Evolutionary conservation across 2,888 invertebrate genomes (phyloP).

Genomic region (Diarsia dahlii): DNA sequence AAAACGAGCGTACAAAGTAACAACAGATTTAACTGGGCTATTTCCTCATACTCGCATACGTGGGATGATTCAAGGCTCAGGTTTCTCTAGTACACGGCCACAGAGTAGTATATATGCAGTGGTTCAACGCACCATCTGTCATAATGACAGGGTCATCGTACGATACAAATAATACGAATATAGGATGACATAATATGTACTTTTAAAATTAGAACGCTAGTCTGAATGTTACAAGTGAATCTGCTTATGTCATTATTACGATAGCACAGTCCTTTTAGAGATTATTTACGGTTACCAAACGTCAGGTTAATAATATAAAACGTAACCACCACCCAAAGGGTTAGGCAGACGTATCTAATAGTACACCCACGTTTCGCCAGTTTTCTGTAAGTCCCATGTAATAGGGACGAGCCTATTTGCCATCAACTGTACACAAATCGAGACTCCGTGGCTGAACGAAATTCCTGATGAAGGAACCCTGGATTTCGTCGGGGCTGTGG

Average conservation of each 20-base stretch:
- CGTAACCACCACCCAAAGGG: no score
- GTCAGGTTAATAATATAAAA: background rate
- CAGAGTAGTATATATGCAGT: slow-evolving; percentile 41
- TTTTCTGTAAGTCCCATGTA: no score
- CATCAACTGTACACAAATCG: no score
- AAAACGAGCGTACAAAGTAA: slow-evolving; percentile 18
- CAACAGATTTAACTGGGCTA: slow-evolving; percentile 52
- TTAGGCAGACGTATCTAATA: no score
- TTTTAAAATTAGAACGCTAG: slow-evolving; percentile 35
- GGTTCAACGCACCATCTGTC: slow-evolving; percentile 9
- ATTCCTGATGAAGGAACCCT: no score
- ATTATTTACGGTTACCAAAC: background rate
- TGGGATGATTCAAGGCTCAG: slow-evolving; percentile 47
- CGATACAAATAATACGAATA: slow-evolving; percentile 27
- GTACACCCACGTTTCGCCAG: no score
- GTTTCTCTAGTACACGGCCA: slow-evolving; percentile 40
- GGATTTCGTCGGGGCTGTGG: no score
- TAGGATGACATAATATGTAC: slow-evolving; percentile 11
- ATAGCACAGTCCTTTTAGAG: background rate
- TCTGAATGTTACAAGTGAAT: slow-evolving; percentile 1
- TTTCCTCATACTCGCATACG: slow-evolving; percentile 50
- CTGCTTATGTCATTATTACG: slow-evolving; percentile 38
- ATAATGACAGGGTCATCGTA: slow-evolving; percentile 35
- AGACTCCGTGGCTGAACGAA: no score
- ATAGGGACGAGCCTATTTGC: no score